These are phyloP conservation scores for Hymenochirus boettgeri DNA, from an alignment of 2,113 vertebrate genomes.

Conservation along the genomic window DNA sequence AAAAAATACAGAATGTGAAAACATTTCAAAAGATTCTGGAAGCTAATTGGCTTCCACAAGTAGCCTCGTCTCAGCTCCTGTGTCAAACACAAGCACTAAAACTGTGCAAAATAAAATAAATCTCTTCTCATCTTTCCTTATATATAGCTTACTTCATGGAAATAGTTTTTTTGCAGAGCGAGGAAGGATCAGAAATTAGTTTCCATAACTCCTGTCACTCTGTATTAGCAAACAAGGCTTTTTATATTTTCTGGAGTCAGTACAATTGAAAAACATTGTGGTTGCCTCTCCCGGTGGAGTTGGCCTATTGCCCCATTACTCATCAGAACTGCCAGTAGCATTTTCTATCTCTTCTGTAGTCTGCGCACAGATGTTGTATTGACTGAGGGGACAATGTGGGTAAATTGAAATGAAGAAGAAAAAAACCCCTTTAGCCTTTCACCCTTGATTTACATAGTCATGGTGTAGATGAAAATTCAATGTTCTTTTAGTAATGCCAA, in stretches of 20 bases:
- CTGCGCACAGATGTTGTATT: constrained; percentile 30
- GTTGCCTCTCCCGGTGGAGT: constrained; percentile 24
- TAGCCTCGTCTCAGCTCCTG: background rate
- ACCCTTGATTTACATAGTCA: constrained; percentile 26
- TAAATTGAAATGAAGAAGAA: background rate
- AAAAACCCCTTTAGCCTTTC: constrained; percentile 7
- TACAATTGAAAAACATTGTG: constrained; percentile 14
- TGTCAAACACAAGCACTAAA: background rate
- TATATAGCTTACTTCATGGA: background rate
- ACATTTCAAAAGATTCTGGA: background rate
- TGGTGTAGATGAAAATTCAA: background rate
- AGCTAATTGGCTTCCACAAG: background rate
- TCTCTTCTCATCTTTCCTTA: background rate
- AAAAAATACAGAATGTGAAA: background rate
- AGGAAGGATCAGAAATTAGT: constrained; percentile 18
- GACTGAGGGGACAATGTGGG: background rate
- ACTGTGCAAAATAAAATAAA: background rate
- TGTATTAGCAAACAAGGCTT: constrained; percentile 25
- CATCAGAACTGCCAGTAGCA: constrained; percentile 32
- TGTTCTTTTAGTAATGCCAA: constrained; percentile 12
- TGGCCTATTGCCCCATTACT: constrained; percentile 38
- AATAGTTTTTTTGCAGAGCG: background rate
- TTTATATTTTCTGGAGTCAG: constrained; percentile 15
- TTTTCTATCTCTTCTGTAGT: constrained; percentile 13
- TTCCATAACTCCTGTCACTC: constrained; percentile 30